Percentiles rank a stretch among this genome's conserved stretches.
Conservation (phyloP, 2,888 invertebrate species). For the Brachylomia viminalis region DNA sequence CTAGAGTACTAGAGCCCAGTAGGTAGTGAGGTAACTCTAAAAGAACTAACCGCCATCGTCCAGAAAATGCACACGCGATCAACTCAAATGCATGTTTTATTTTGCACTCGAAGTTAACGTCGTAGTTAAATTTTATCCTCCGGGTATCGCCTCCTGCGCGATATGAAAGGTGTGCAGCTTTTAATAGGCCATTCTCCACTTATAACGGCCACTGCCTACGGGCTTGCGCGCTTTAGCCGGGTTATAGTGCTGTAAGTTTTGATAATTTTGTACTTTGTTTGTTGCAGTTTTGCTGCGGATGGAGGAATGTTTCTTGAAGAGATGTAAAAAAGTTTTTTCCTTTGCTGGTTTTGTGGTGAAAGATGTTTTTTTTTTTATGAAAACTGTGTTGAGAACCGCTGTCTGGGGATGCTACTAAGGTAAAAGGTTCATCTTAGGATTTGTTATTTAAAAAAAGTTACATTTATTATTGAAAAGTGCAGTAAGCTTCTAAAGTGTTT, state of each 20-base stretch:
- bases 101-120: constrained; percentile 49
- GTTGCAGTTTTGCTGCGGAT: constrained; percentile 32
- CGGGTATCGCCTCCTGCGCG: constrained; percentile 49
- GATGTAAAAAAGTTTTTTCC: neutral
- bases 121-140: constrained; percentile 67
- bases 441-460: neutral
- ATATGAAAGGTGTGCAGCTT: constrained; percentile 62
- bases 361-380: neutral
- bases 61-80: constrained; percentile 14
- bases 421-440: neutral
- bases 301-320: constrained; percentile 14
- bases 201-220: constrained; percentile 37
- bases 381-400: neutral
- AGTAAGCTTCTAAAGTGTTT: neutral
- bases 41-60: neutral
- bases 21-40: neutral
- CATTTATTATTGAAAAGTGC: too few species aligned
- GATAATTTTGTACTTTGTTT: constrained; percentile 48
- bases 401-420: too few species aligned
- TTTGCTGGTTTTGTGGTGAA: neutral
- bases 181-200: constrained; percentile 65
- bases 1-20: neutral
- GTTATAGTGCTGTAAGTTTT: constrained; percentile 42
- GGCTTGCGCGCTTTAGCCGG: constrained; percentile 13
- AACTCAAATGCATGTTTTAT: constrained; percentile 49